Conservation (phyloP, 2,888 invertebrate species). For the Drosophila lutescens region DNA sequence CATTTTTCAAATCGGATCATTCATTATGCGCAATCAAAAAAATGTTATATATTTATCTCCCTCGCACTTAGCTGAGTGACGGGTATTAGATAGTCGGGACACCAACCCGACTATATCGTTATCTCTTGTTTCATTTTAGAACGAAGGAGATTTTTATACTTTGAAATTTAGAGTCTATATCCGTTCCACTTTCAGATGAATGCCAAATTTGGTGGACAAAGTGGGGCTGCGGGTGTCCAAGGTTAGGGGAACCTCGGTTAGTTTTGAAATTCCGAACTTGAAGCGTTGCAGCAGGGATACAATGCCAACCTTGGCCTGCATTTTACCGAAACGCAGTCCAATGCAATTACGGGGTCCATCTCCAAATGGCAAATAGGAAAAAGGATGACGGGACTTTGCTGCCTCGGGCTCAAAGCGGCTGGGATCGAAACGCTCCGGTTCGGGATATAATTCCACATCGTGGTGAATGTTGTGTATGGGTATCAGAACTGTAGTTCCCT, state of each 20-base stretch:
- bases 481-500: conserved; percentile 63
- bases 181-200: conserved; percentile 56
- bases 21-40: no score
- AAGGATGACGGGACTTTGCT: conserved; percentile 82
- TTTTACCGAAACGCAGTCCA: conserved; percentile 79
- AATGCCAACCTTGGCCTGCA: conserved; percentile 78
- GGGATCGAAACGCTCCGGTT: conserved; percentile 87
- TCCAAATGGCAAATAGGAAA: conserved; percentile 78
- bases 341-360: conserved; percentile 81
- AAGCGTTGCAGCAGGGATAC: conserved; percentile 49
- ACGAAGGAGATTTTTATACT: no score
- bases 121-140: no score
- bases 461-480: conserved; percentile 85
- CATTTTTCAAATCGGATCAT: no score
- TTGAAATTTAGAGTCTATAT: neutral
- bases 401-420: conserved; percentile 85
- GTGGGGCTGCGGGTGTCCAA: conserved; percentile 26
- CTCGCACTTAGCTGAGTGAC: no score
- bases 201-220: conserved; percentile 42
- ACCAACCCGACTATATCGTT: no score
- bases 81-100: no score
- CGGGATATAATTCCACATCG: conserved; percentile 84
- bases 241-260: conserved; percentile 48
- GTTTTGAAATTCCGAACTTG: conserved; percentile 46
- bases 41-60: no score